phyloP scores from a whole-genome alignment of 2,113 vertebrate species.

The Tympanuchus pallidicinctus region DNA sequence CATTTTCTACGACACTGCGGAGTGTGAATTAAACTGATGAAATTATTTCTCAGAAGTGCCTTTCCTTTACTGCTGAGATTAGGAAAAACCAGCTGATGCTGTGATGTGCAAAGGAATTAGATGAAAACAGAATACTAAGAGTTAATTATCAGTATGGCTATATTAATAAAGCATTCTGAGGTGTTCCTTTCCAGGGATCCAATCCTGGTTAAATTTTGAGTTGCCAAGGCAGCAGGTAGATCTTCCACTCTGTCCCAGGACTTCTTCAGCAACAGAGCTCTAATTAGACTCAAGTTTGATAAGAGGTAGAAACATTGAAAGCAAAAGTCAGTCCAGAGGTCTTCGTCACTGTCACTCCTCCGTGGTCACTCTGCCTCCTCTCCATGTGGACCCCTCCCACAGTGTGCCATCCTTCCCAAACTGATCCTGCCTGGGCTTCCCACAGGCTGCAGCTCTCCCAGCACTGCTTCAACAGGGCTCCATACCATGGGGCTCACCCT shows the following conservation, averaged over 20 bases:
- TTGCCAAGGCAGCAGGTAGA: not conserved
- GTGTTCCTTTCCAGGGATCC: not conserved
- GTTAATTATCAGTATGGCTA: not conserved
- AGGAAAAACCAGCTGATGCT: not conserved
- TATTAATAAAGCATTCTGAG: not conserved
- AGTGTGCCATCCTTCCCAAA: not conserved
- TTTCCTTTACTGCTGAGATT: not conserved
- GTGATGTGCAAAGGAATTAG: not conserved
- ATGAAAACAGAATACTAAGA: not conserved
- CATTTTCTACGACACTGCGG: not conserved
- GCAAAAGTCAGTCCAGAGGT: not conserved
- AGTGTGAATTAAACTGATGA: not conserved
- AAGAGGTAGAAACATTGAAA: not conserved
- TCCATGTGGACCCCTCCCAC: too few relatives aligned
- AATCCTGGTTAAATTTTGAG: not conserved
- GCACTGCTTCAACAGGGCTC: not conserved
- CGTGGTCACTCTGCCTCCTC: too few relatives aligned
- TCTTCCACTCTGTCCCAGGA: not conserved
- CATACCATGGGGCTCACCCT: not conserved
- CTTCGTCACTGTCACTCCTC: accelerated
- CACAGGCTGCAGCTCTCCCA: not conserved
- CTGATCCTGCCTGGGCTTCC: not conserved
- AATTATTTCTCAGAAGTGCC: not conserved
- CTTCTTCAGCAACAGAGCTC: not conserved
- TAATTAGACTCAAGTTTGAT: not conserved